These are phyloP conservation scores for Dryobota labecula DNA, from an alignment of 2,888 invertebrate species.

Conservation along the genomic window DNA sequence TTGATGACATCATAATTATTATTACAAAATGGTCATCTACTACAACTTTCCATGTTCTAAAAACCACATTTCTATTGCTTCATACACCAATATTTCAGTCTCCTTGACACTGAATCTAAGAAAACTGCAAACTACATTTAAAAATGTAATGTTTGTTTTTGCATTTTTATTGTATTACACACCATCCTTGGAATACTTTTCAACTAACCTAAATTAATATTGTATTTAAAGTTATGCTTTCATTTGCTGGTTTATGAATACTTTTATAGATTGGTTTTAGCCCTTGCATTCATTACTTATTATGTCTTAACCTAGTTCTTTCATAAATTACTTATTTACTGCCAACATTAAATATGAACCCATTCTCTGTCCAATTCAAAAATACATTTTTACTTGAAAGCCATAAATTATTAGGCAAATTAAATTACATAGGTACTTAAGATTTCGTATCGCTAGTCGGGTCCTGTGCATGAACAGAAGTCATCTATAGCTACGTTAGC, in stretches of 20 bases:
- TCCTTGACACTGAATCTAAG: background rate
- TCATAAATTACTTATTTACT: constrained; percentile 15
- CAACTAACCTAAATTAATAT: background rate
- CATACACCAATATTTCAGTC: background rate
- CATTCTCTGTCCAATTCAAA: too few relatives aligned
- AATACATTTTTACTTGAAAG: too few relatives aligned
- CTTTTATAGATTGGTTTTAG: constrained; percentile 3
- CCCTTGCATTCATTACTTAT: constrained; percentile 17
- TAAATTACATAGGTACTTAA: too few relatives aligned
- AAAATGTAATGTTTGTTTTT: background rate
- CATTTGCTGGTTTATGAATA: constrained; percentile 19
- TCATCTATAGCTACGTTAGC: too few relatives aligned
- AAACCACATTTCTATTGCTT: background rate
- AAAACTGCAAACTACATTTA: background rate
- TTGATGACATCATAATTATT: constrained; percentile 5
- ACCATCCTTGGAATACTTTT: constrained; percentile 6
- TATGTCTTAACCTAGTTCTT: constrained; percentile 25
- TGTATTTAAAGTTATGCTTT: constrained; percentile 7
- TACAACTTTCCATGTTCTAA: background rate
- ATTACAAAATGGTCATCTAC: background rate
- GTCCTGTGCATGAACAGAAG: too few relatives aligned
- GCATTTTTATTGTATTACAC: background rate
- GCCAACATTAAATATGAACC: constrained; percentile 1
- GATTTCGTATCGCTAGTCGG: too few relatives aligned
- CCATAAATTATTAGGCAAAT: too few relatives aligned